Evolutionary conservation across 1,140 invertebrate species (phyloP), one percentile per base, ranked within the genome.

Genomic region (Diprion similis): DNA sequence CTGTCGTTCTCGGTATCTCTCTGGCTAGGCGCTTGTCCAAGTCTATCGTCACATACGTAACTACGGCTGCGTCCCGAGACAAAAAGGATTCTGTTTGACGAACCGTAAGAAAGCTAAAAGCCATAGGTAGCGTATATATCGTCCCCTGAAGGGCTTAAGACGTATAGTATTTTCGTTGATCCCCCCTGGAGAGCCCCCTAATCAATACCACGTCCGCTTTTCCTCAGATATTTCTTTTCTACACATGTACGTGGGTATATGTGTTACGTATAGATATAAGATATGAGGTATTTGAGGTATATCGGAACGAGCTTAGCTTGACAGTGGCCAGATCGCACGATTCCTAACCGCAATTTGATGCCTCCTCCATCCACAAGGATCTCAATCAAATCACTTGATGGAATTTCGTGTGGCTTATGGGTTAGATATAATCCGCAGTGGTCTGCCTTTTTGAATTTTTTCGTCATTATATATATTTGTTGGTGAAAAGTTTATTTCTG

Each of bases 91-190:
- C 77, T 79, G 78, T 78, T 80, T 79, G 78, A 76, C 76, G 77
- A 73, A 81, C 76, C 82, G 77, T 82, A 80, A 77, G 80, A 75
- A 75, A 77, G 78, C 77, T 82, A 77, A 81, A 75, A 76, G 76
- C 80, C 78, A 81, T 80, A 73, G 76, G 75, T 76, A 79, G 79
- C 78, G 73, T 80, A 81, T 81, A 78, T 77, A 71, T 76, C 73
- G 72, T 71, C 46, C 46, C 46, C 71, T 68, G 69, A 51, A 69
- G 69, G 46, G 68, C 79, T 72, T 80, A 80, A 80, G 79, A 72
- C 76, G 65, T 71, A 80, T 74, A 73, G 51, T 15, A 59, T 59
- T 59, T 59, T 59, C 51, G 6, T 59, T 59, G 51, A 59, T 59
- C 51, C 51, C 51, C 51, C 11, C 4, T 17, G 6, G n/a, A 17